These are phyloP conservation scores for Neosalanx taihuensis DNA, from an alignment of 2,797 vertebrate genomes.

Conservation along the genomic window DNA sequence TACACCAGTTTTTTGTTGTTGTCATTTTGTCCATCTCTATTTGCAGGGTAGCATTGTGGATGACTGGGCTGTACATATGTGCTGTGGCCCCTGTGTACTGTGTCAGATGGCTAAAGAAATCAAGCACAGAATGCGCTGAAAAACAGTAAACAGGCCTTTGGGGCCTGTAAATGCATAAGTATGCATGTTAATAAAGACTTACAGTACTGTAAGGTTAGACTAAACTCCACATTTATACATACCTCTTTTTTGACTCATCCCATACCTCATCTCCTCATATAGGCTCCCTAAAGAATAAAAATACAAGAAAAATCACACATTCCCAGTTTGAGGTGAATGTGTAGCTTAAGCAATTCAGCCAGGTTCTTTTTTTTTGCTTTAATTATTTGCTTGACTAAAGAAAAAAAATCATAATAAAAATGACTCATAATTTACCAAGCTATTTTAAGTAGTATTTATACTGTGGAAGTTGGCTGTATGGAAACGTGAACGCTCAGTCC, in stretches of 20 bases:
- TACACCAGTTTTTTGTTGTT: neutral
- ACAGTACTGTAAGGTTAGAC: neutral
- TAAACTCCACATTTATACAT: too few relatives aligned
- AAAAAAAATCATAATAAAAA: too few relatives aligned
- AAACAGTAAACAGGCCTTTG: neutral
- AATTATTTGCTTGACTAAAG: too few relatives aligned
- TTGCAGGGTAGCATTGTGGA: conserved; percentile 1
- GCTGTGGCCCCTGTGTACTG: conserved; percentile 5
- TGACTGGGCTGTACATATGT: conserved; percentile 13
- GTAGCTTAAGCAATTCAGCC: too few relatives aligned
- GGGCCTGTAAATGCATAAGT: neutral
- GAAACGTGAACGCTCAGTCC: too few relatives aligned
- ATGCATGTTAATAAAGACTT: neutral
- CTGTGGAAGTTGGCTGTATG: too few relatives aligned
- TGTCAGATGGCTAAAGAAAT: conserved; percentile 19
- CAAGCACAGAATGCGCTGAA: conserved; percentile 8
- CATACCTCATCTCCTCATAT: neutral
- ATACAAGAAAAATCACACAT: neutral
- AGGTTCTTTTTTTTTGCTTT: too few relatives aligned
- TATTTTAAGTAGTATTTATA: too few relatives aligned
- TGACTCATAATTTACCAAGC: too few relatives aligned
- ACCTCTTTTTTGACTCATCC: too few relatives aligned
- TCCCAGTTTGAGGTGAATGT: too few relatives aligned
- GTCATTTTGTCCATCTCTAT: neutral
- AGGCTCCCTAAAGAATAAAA: neutral